Evolutionary conservation across 2,113 vertebrate genomes (phyloP).

Genomic region (Isurus oxyrinchus): DNA sequence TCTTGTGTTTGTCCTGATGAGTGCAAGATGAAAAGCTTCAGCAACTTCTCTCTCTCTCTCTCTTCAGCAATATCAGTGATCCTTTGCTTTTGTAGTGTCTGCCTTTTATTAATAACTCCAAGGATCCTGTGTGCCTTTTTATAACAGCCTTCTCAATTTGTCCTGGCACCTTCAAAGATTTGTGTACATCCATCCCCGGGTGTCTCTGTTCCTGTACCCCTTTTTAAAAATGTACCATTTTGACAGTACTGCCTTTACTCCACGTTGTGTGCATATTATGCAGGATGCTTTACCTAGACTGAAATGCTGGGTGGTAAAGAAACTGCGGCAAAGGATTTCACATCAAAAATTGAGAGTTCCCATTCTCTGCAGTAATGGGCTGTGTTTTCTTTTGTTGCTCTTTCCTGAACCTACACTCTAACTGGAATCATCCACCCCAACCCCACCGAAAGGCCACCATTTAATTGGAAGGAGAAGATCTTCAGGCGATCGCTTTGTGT

Average conservation of each 20-base stretch:
- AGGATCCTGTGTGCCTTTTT: too few species aligned
- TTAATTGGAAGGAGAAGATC: neutral
- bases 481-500: neutral
- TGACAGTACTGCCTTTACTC: neutral
- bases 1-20: too few species aligned
- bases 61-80: too few species aligned
- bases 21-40: too few species aligned
- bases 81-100: too few species aligned
- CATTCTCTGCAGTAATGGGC: neutral
- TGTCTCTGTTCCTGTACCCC: neutral
- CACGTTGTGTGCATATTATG: neutral
- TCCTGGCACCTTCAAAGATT: too few species aligned
- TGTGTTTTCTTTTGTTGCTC: accelerated
- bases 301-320: neutral
- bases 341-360: neutral
- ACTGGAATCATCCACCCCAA: neutral
- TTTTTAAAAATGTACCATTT: too few species aligned
- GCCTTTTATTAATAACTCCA: neutral
- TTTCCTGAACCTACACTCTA: neutral
- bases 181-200: too few species aligned
- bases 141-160: too few species aligned
- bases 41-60: too few species aligned
- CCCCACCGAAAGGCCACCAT: too few species aligned
- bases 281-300: neutral
- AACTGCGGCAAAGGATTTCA: too few species aligned